Evolutionary conservation across 2,888 invertebrate genomes (phyloP).

Genomic region (Pyrochroa serraticornis): DNA sequence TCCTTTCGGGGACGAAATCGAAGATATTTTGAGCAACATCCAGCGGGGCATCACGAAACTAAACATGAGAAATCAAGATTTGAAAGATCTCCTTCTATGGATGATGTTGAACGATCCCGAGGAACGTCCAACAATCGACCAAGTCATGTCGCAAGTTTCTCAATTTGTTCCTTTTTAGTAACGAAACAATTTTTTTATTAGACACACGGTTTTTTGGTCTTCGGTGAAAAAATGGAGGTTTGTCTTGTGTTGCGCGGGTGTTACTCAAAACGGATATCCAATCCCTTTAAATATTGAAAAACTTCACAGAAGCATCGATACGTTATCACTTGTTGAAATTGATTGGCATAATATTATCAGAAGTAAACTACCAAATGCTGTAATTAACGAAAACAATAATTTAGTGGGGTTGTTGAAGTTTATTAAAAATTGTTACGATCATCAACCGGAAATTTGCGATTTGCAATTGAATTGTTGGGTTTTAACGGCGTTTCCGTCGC

Average conservation of each 20-base stretch:
- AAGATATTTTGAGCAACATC: slow-evolving; percentile 51
- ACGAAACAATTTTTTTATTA: slow-evolving; percentile 31
- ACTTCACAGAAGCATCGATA: slow-evolving; percentile 49
- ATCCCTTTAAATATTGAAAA: slow-evolving; percentile 45
- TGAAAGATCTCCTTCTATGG: slow-evolving; percentile 54
- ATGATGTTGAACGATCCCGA: slow-evolving; percentile 53
- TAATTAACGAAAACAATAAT: slow-evolving; percentile 44
- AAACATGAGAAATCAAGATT: slow-evolving; percentile 44
- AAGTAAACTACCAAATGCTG: slow-evolving; percentile 45
- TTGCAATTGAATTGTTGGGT: slow-evolving; percentile 44
- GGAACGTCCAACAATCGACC: slow-evolving; percentile 51
- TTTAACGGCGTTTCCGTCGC: slow-evolving; percentile 49
- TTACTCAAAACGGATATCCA: slow-evolving; percentile 38
- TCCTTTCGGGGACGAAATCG: slow-evolving; percentile 53
- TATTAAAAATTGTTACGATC: slow-evolving; percentile 41
- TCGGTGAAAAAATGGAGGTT: slow-evolving; percentile 53
- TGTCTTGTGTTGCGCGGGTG: slow-evolving; percentile 53
- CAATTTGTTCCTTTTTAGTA: background rate
- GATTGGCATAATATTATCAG: slow-evolving; percentile 53
- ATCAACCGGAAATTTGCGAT: slow-evolving; percentile 19
- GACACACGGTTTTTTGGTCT: slow-evolving; percentile 54
- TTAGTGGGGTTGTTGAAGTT: slow-evolving; percentile 53
- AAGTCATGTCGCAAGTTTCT: slow-evolving; percentile 52
- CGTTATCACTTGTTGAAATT: slow-evolving; percentile 48
- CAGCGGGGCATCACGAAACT: slow-evolving; percentile 33